A percentile compares a stretch with the other conserved stretches of the same genome.
Conservation (phyloP, 35 echinoderm and acorn worm genomes). For the Stichopus chloronotus region DNA sequence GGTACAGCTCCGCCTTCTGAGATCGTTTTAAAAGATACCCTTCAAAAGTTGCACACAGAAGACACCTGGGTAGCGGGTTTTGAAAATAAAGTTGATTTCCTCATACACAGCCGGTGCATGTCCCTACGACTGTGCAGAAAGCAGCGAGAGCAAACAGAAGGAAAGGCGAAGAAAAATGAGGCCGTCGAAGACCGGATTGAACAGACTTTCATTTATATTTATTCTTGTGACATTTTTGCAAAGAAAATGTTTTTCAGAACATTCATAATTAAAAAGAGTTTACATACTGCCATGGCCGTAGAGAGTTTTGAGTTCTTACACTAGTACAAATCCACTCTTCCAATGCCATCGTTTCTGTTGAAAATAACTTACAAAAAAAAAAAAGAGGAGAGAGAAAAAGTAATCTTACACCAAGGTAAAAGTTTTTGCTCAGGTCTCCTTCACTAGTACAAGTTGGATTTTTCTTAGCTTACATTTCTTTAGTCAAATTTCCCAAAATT, state of each 20-base stretch:
- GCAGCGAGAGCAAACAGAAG: background rate
- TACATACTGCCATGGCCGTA: background rate
- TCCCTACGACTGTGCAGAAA: background rate
- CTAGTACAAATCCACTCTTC: no score
- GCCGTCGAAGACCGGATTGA: background rate
- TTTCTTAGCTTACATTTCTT: background rate
- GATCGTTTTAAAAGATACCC: no score
- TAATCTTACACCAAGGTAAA: background rate
- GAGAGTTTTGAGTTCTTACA: no score
- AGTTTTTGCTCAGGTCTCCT: background rate
- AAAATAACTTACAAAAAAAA: no score
- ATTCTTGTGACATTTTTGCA: conserved; percentile 36
- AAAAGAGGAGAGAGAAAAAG: no score
- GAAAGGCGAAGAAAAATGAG: background rate
- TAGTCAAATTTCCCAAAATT: conserved; percentile 15
- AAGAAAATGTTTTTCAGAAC: conserved; percentile 37
- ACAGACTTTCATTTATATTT: conserved; percentile 41
- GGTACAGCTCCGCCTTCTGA: no score
- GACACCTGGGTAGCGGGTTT: no score
- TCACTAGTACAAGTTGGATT: background rate
- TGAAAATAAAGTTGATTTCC: no score
- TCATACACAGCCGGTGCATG: no score
- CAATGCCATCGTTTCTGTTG: no score
- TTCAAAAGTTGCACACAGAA: no score
- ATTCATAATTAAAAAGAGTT: conserved; percentile 33